These are phyloP conservation scores for Pherbina coryleti DNA, from an alignment of 2,888 invertebrate species.

Conservation along the genomic window DNA sequence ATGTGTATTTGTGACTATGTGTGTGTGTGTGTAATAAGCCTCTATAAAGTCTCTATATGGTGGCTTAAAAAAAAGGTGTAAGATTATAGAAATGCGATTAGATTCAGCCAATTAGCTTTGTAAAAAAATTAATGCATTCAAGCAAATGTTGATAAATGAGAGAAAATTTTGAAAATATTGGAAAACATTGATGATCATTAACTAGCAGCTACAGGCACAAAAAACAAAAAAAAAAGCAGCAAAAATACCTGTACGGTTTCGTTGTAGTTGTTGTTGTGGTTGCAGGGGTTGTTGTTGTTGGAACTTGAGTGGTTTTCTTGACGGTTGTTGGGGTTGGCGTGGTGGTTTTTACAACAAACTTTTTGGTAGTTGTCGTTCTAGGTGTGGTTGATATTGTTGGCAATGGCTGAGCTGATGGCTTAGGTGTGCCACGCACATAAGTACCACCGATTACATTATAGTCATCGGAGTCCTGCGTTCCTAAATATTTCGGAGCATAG, in stretches of 20 bases:
- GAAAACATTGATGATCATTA: background rate
- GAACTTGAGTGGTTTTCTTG: constrained; percentile 47
- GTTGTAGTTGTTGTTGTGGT: constrained; percentile 51
- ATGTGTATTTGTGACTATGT: background rate
- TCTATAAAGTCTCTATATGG: background rate
- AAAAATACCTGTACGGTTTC: constrained; percentile 51
- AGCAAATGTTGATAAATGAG: background rate
- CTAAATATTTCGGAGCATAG: constrained; percentile 46
- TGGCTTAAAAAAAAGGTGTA: background rate
- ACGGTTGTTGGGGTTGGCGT: constrained; percentile 72
- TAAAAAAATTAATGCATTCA: background rate
- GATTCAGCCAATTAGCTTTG: background rate
- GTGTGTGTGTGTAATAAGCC: background rate
- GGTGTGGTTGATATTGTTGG: constrained; percentile 71
- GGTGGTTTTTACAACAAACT: constrained; percentile 63
- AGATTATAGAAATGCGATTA: background rate
- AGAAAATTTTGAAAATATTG: background rate
- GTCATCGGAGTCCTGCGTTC: constrained; percentile 52
- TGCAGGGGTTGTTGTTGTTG: constrained; percentile 38
- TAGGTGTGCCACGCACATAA: constrained; percentile 1
- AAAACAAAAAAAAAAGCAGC: constrained; percentile 13
- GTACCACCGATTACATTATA: constrained; percentile 55
- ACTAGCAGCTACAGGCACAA: background rate
- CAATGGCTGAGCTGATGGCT: constrained; percentile 40
- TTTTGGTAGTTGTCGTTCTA: constrained; percentile 68